phyloP scores from a whole-genome alignment of 2,113 vertebrate genomes.

The Puffinus mauretanicus region DNA sequence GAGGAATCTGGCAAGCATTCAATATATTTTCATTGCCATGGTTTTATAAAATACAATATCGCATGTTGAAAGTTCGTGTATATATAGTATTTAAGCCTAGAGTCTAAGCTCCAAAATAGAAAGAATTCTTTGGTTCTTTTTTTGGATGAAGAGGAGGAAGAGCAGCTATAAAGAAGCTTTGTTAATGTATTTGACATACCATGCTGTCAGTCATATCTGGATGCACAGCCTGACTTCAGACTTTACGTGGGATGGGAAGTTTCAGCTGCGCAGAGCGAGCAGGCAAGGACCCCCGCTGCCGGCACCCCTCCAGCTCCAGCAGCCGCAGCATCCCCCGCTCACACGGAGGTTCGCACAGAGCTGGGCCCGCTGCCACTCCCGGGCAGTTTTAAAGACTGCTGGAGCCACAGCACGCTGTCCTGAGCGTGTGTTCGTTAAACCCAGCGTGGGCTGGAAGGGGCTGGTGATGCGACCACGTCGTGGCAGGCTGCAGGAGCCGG shows the following conservation, averaged over 20 bases:
- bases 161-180: background rate
- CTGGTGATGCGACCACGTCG: background rate
- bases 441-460: background rate
- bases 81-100: background rate
- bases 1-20: constrained; percentile 7
- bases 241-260: background rate
- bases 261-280: background rate
- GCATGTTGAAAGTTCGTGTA: background rate
- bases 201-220: background rate
- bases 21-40: background rate
- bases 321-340: fast-evolving
- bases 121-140: background rate
- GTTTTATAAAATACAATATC: background rate
- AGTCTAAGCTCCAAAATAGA: background rate
- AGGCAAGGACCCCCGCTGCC: fast-evolving
- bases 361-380: fast-evolving
- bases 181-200: background rate
- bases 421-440: fast-evolving
- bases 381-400: background rate
- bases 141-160: background rate
- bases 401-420: background rate
- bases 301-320: background rate
- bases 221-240: background rate
- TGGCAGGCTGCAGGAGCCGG: fast-evolving
- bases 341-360: fast-evolving